Evolutionary conservation across 2,888 invertebrate genomes (phyloP).

Genomic region (Epistrophe eligans): DNA sequence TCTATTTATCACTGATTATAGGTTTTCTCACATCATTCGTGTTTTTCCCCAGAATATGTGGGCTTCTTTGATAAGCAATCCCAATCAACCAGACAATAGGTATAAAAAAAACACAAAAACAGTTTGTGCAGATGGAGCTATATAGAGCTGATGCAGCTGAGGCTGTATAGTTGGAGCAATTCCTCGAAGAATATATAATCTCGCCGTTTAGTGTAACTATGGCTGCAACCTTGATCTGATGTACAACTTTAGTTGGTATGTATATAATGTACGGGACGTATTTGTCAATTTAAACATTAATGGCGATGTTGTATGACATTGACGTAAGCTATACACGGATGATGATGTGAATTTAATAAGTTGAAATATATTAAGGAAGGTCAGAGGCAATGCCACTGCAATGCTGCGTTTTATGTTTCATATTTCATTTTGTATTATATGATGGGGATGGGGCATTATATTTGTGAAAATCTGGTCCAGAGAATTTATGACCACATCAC

Average conservation of each 20-base stretch:
- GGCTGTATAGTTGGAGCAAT: neutral
- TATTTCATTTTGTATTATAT: neutral
- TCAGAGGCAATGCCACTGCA: slow-evolving; percentile 57
- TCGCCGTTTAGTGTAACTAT: slow-evolving; percentile 49
- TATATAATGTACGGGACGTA: slow-evolving; percentile 8
- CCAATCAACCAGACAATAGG: slow-evolving; percentile 35
- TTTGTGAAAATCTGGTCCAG: neutral
- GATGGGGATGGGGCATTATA: slow-evolving; percentile 20
- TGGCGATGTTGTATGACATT: slow-evolving; percentile 50
- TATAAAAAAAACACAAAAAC: slow-evolving; percentile 60
- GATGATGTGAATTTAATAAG: slow-evolving; percentile 58
- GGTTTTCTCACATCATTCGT: slow-evolving; percentile 22
- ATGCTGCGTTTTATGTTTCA: slow-evolving; percentile 3
- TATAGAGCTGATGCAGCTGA: neutral
- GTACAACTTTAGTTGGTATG: neutral
- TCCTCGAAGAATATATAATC: slow-evolving; percentile 6
- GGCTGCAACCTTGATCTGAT: slow-evolving; percentile 67
- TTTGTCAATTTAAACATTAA: slow-evolving; percentile 30
- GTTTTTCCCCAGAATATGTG: slow-evolving; percentile 6
- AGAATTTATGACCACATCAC: slow-evolving; percentile 36
- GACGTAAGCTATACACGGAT: slow-evolving; percentile 3
- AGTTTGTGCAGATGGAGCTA: slow-evolving; percentile 11
- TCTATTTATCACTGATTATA: slow-evolving; percentile 58
- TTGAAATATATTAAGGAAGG: slow-evolving; percentile 66
- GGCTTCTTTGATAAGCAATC: neutral